phyloP scores from a whole-genome alignment of 2,797 vertebrate genomes.

The Hafferia zeledoni region DNA sequence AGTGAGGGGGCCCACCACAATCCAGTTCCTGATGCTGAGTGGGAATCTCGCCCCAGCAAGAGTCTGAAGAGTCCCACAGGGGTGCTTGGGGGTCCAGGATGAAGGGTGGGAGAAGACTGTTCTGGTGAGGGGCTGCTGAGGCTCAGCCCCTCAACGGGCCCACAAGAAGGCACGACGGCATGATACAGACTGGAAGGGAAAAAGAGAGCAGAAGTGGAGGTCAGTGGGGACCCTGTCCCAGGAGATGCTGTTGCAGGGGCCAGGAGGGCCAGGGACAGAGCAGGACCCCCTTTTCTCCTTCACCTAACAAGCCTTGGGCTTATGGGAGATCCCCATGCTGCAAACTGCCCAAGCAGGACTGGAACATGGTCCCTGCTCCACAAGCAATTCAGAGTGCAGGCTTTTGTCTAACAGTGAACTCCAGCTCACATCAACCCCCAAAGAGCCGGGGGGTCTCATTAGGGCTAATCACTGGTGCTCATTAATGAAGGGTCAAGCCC shows the following conservation, averaged over 20 bases:
- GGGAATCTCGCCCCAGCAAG: slow-evolving; percentile 78
- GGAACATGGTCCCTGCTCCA: accelerated
- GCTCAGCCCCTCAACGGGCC: slow-evolving; percentile 82
- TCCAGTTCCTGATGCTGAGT: not conserved
- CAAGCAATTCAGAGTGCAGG: not conserved
- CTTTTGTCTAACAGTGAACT: not conserved
- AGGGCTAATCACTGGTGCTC: not conserved
- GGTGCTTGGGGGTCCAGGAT: not conserved
- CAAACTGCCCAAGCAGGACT: accelerated
- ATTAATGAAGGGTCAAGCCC: not conserved
- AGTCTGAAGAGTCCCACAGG: slow-evolving; percentile 80
- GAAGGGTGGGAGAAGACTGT: not conserved
- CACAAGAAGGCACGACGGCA: slow-evolving; percentile 81
- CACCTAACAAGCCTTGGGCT: accelerated
- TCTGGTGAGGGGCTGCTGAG: not conserved
- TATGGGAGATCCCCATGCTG: accelerated
- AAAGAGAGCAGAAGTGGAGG: not conserved
- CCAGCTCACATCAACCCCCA: not conserved
- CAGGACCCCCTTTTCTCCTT: no score
- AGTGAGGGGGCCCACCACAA: not conserved
- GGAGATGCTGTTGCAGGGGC: not conserved
- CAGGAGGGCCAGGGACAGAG: not conserved
- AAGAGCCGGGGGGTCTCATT: not conserved
- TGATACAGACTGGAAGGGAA: slow-evolving; percentile 77
- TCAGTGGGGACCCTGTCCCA: not conserved